Conservation (phyloP, 2,888 invertebrate species). For the Sclerodermus sp. region DNA sequence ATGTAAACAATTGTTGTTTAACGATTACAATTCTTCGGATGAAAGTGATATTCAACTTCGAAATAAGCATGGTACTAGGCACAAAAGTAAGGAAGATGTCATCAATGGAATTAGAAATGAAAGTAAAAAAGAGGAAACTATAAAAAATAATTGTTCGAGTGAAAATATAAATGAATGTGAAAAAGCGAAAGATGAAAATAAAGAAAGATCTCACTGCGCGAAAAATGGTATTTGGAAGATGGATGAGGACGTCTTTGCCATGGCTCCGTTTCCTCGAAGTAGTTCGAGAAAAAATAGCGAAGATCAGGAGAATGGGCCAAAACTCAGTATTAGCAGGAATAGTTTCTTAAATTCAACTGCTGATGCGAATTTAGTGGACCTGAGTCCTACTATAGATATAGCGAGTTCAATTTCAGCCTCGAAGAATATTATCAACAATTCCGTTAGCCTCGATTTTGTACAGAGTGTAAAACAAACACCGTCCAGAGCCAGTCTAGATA, state of each 20-base stretch:
- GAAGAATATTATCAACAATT: conserved; percentile 15
- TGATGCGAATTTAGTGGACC: conserved; percentile 27
- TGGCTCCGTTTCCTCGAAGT: conserved; percentile 66
- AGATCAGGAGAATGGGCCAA: conserved; percentile 24
- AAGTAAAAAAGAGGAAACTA: no score
- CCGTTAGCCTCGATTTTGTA: conserved; percentile 27
- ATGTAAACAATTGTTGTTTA: conserved; percentile 68
- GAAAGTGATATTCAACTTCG: conserved; percentile 23
- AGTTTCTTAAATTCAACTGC: conserved; percentile 27
- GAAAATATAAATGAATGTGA: no score
- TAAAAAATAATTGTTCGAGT: no score
- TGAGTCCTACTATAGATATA: conserved; percentile 16
- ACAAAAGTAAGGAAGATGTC: not conserved
- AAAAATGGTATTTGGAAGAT: conserved; percentile 37
- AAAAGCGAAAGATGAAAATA: no score
- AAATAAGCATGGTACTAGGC: no score
- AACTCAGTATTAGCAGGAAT: conserved; percentile 8
- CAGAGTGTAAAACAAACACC: not conserved
- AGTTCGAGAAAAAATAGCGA: conserved; percentile 39
- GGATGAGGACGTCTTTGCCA: conserved; percentile 68
- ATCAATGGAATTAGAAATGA: no score
- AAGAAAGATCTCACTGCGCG: conserved; percentile 6
- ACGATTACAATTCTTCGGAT: conserved; percentile 58
- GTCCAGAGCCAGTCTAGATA: not conserved
- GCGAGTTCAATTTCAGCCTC: not conserved